Percentiles rank a stretch among this genome's conserved stretches.
Evolutionary conservation across 2,888 invertebrate genomes (phyloP).

Genomic region (Anarsia innoxiella): DNA sequence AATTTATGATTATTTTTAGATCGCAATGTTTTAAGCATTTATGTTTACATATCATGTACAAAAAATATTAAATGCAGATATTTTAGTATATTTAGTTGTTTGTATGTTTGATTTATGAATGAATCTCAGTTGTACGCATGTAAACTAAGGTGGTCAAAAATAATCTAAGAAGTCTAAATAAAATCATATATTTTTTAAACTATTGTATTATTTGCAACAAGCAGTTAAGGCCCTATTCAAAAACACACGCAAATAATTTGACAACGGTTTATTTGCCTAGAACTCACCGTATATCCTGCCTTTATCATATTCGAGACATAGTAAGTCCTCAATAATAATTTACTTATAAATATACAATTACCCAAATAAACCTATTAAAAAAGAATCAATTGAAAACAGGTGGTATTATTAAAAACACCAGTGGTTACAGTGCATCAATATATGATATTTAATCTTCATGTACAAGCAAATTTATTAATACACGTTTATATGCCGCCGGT

Average conservation of each 20-base stretch:
- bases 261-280: slow-evolving; percentile 70
- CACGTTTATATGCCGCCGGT: slow-evolving; percentile 59
- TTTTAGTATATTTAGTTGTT: too few species aligned
- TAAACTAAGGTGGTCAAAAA: too few species aligned
- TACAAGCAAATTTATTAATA: slow-evolving; percentile 83
- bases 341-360: slow-evolving; percentile 72
- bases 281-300: slow-evolving; percentile 66
- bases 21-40: too few species aligned
- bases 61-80: too few species aligned
- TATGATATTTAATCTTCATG: slow-evolving; percentile 85
- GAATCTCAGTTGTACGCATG: too few species aligned
- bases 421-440: slow-evolving; percentile 81
- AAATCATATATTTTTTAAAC: too few species aligned
- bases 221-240: slow-evolving; percentile 41
- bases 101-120: too few species aligned
- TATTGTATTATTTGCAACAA: not conserved
- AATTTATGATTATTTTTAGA: too few species aligned
- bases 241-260: slow-evolving; percentile 58
- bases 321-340: slow-evolving; percentile 67
- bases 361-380: slow-evolving; percentile 69
- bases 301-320: slow-evolving; percentile 68
- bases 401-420: slow-evolving; percentile 72
- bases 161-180: too few species aligned
- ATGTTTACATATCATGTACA: too few species aligned
- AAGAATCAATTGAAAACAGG: slow-evolving; percentile 54